phyloP scores from a whole-genome alignment of 37 sponge, comb jelly and placozoan species.

The Bolinopsis microptera region DNA sequence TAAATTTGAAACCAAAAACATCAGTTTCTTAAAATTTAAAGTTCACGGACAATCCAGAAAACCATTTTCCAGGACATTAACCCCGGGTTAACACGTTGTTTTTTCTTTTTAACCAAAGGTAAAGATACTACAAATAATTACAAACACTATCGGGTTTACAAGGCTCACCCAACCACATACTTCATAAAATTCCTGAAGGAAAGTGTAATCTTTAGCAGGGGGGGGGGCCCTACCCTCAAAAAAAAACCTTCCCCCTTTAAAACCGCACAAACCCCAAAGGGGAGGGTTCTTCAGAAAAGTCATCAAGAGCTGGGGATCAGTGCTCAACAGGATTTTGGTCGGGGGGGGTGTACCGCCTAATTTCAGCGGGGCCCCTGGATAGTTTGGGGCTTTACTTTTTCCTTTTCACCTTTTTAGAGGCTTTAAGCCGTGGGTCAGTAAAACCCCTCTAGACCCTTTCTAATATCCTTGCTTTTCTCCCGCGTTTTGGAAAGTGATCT shows the following conservation, averaged over 20 bases:
- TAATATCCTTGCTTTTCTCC: neutral
- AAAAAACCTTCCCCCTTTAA: neutral
- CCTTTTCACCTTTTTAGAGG: neutral
- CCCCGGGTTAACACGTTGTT: too few relatives aligned
- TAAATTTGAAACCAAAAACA: too few relatives aligned
- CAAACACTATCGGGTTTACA: too few relatives aligned
- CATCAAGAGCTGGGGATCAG: neutral
- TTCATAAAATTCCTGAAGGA: neutral
- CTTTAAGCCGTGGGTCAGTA: neutral
- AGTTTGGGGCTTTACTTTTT: neutral
- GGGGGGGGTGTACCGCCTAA: constrained; percentile 5
- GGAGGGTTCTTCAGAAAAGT: neutral
- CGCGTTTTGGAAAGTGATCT: neutral
- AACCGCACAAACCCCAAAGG: neutral
- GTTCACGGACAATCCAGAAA: too few relatives aligned
- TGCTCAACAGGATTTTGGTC: neutral
- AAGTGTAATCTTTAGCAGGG: neutral
- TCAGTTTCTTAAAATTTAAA: too few relatives aligned
- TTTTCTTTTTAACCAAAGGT: too few relatives aligned
- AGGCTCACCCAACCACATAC: neutral
- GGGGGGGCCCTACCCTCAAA: neutral
- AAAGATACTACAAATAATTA: too few relatives aligned
- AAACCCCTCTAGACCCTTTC: neutral
- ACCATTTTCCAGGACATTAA: too few relatives aligned
- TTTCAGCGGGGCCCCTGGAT: neutral